These are phyloP conservation scores for Alectoris magna DNA, from an alignment of 2,797 vertebrate genomes.

Conservation along the genomic window DNA sequence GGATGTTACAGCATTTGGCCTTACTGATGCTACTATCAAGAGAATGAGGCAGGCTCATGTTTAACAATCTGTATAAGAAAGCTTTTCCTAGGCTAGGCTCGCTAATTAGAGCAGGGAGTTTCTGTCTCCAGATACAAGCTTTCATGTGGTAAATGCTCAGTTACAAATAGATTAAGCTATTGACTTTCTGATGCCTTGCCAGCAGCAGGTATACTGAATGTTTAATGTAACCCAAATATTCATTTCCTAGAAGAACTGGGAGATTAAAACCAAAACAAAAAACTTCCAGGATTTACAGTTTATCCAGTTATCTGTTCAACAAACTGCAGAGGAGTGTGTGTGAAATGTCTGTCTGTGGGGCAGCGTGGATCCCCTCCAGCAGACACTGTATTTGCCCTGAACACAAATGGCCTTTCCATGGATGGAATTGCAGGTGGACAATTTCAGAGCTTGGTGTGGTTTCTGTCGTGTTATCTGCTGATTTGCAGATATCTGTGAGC, in stretches of 20 bases:
- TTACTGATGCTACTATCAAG: rapidly evolving
- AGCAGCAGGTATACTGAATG: slow-evolving; percentile 39
- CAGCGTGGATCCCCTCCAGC: neutral
- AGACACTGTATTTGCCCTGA: rapidly evolving
- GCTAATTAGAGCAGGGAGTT: slow-evolving; percentile 27
- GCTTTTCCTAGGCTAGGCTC: neutral
- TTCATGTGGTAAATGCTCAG: slow-evolving; percentile 45
- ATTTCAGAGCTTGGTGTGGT: neutral
- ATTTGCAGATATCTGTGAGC: neutral
- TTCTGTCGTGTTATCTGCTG: neutral
- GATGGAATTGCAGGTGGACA: neutral
- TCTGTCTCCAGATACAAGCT: slow-evolving; percentile 28
- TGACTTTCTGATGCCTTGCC: slow-evolving; percentile 57
- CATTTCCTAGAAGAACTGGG: slow-evolving; percentile 56
- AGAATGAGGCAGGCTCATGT: neutral
- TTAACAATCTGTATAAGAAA: neutral
- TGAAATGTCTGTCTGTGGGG: neutral
- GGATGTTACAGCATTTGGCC: rapidly evolving
- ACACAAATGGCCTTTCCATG: neutral
- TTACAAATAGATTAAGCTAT: slow-evolving; percentile 45
- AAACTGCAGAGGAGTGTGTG: neutral
- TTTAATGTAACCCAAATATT: slow-evolving; percentile 65
- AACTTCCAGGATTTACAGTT: neutral
- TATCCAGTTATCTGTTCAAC: neutral
- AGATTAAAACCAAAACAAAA: neutral